phyloP scores from a whole-genome alignment of 1,140 invertebrate species.

The Camponotus floridanus region DNA sequence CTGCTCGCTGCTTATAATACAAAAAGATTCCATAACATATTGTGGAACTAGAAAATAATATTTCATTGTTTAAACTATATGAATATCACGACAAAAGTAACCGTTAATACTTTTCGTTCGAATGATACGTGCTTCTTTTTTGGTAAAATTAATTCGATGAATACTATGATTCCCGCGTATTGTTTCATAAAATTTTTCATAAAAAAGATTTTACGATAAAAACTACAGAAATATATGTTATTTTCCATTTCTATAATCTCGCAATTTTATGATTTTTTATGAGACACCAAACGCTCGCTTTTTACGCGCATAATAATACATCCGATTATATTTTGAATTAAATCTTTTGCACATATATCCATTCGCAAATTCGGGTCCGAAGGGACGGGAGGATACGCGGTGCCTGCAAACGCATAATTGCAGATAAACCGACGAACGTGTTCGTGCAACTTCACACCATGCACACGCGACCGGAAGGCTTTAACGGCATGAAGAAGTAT shows the following conservation, averaged over 20 bases:
- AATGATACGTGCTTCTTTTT: neutral
- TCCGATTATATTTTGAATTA: neutral
- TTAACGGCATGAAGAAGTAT: conserved; percentile 27
- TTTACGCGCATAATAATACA: neutral
- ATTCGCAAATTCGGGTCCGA: neutral
- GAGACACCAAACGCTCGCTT: neutral
- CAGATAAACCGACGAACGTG: conserved; percentile 38
- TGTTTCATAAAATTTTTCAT: neutral
- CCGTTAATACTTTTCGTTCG: neutral
- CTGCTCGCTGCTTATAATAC: neutral
- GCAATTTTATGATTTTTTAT: neutral
- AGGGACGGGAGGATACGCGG: neutral
- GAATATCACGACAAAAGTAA: neutral
- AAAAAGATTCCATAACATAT: neutral
- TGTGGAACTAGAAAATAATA: neutral
- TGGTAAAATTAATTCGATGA: neutral
- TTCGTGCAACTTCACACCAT: conserved; percentile 28
- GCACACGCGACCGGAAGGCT: neutral
- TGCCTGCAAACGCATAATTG: conserved; percentile 48
- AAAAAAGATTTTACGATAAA: conserved; percentile 5
- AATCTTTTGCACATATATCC: neutral
- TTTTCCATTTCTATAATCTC: neutral
- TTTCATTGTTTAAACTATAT: neutral
- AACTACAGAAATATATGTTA: neutral
- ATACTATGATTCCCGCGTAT: neutral